Base-by-base conservation (phyloP, 2,888 invertebrate species). In the Athrips mouffetella region DNA sequence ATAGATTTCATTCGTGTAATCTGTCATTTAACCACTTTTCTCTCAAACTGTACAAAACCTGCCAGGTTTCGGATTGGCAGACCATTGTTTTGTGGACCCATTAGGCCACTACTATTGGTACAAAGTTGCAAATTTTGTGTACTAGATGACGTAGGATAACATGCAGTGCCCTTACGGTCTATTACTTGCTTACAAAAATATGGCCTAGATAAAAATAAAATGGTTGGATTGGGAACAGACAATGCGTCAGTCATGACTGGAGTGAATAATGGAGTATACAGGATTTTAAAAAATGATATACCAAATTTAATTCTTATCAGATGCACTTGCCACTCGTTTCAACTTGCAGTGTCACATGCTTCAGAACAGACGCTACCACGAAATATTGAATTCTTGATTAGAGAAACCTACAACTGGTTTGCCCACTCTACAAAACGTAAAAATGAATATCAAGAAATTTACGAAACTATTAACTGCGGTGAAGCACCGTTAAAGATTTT, bases 311-410 rank as follows among this genome's bases (percentile, higher is more conserved):
- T 37, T 46, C 16, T 37, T n/a, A 25, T 25, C 8, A 4, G 25
- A 25, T 25, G 25, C 8, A 8, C 8, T 4, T 58, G 56, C 35
- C 53, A 58, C 21, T 58, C 54, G 0, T 18, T 67, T 5, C 65
- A 67, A 50, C 48, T 65, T 3, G 63, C 64, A 10, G 53, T 65
- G 0, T 52, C 55, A 5, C 47, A 57, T 50, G 65, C 66, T 0
- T 52, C 58, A 5, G 50, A 54, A 42, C 45, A 60, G n/a, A 57
- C 56, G 2, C 15, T 66, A 29, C 61, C 65, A 13, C 50, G 58
- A 30, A 55, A 65, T 53, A 53, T 65, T 21, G 62, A 65, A 25
- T 25, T 25, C 25, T 6, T 8, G 8, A 25, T 25, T 25, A 8
- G n/a, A n/a, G n/a, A n/a, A n/a, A n/a, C n/a, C n/a, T n/a, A n/a